Percentiles rank a stretch among this genome's conserved stretches.
phyloP scores from a whole-genome alignment of 2,888 invertebrate genomes.

The Eurois occulta region DNA sequence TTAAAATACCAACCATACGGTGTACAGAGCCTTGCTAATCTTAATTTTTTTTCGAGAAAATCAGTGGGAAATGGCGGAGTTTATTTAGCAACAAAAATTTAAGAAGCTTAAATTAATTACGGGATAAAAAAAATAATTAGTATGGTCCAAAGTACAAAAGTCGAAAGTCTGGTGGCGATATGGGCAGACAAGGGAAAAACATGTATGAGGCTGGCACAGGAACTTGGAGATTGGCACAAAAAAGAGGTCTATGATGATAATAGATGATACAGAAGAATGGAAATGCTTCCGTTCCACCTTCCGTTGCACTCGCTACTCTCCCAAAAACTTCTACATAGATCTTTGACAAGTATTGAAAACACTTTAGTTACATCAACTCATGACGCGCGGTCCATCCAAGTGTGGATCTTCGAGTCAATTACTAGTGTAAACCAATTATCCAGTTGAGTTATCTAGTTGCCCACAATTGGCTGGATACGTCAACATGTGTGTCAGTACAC shows the following conservation, averaged over 20 bases:
- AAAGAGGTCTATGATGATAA: neutral
- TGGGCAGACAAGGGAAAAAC: neutral
- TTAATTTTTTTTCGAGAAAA: constrained; percentile 1
- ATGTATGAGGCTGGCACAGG: no score
- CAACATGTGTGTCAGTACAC: constrained; percentile 11
- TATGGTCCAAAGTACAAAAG: neutral
- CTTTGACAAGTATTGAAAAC: neutral
- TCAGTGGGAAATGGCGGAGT: neutral
- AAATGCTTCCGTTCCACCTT: no score
- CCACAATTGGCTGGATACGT: constrained; percentile 32
- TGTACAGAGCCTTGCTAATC: neutral
- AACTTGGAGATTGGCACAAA: neutral
- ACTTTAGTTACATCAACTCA: neutral
- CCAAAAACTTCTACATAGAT: neutral
- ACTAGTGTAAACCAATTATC: constrained; percentile 37
- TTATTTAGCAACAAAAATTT: neutral
- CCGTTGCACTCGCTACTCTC: neutral
- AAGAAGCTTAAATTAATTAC: neutral
- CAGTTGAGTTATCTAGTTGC: constrained; percentile 34
- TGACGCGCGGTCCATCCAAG: neutral
- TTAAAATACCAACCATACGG: neutral
- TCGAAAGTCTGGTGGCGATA: neutral
- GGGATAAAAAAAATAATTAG: neutral
- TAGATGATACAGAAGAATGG: neutral
- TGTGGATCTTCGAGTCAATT: neutral